Base-by-base conservation (phyloP, 1,140 invertebrate genomes). In the Lethocerus indicus region DNA sequence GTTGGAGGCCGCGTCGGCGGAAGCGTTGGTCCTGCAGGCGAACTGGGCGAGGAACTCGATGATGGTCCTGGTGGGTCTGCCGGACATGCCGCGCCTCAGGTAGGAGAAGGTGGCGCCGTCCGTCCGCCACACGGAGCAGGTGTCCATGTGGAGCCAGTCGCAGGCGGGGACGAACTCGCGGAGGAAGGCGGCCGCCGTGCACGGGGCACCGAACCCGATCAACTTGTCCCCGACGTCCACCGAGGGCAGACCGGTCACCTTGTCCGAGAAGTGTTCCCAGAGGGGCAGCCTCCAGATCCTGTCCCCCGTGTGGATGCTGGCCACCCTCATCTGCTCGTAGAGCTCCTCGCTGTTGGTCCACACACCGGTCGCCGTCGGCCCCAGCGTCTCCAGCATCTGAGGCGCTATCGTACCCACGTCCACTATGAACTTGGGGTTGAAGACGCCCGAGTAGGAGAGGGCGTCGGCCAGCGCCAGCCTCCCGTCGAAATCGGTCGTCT, bases 61-160 rank as follows among this genome's bases (percentile, higher is more conserved):
- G 1, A 90, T 58, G 3, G 86, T 88, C 56, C 87, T 71, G 1
- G 83, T 86, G 12, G 86, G 86, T 35, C 83, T 67, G 9, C 86
- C 85, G 49, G 80, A 75, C 81, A 86, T 84, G 49, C 79, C 79
- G 60, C 71, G 72, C 24, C 62, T 59, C 25, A 88, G 61, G 62
- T 88, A 87, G 1, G 73, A 65, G 35, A 81, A 75, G 47, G 83
- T 78, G 51, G 68, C 69, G 51, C 69, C 70, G 53, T 72, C 70
- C 46, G 74, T 73, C 67, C 16, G 32, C 21, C 41, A 49, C 66
- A 72, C 71, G 1, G 72, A 71, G 54, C 71, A 72, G 46, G 73
- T 76, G 58, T 76, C 74, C 29, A 76, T 52, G 58, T 76, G 74
- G 41, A 73, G 56, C 74, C 74, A 76, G 51, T 73, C 64, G 14